Evolutionary conservation across 2,888 invertebrate species (phyloP).

Genomic region (Itoplectis maculator): DNA sequence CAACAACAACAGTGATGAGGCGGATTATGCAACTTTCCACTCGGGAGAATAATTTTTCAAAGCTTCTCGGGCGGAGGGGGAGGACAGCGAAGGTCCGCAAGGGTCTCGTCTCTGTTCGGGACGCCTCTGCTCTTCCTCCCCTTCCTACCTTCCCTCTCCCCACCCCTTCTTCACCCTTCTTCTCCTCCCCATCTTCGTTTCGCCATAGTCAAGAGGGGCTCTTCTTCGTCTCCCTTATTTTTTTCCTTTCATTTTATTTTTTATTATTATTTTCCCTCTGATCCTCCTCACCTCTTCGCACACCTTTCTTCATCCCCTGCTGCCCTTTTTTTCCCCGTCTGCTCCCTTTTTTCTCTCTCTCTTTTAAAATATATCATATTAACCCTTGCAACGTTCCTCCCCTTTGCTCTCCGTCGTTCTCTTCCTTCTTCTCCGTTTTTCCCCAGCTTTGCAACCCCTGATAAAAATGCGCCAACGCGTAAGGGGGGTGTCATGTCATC

Average conservation of each 20-base stretch:
- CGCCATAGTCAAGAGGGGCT: slow-evolving; percentile 27
- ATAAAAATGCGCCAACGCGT: slow-evolving; percentile 53
- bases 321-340: slow-evolving; percentile 32
- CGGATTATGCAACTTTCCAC: slow-evolving; percentile 81
- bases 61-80: slow-evolving; percentile 69
- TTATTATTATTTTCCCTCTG: slow-evolving; percentile 60
- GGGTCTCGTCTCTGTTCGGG: slow-evolving; percentile 69
- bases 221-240: slow-evolving; percentile 3
- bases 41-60: slow-evolving; percentile 82
- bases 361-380: slow-evolving; percentile 38
- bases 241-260: slow-evolving; percentile 19
- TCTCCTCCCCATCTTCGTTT: slow-evolving; percentile 72
- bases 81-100: slow-evolving; percentile 67
- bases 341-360: slow-evolving; percentile 22
- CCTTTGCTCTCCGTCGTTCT: neutral
- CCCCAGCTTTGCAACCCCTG: slow-evolving; percentile 34
- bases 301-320: slow-evolving; percentile 56
- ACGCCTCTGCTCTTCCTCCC: slow-evolving; percentile 51
- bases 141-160: slow-evolving; percentile 14
- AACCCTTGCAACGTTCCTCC: slow-evolving; percentile 41
- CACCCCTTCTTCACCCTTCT: slow-evolving; percentile 3
- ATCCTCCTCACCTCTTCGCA: slow-evolving; percentile 69
- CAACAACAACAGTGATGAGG: slow-evolving; percentile 61
- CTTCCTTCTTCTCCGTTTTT: slow-evolving; percentile 25
- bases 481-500: slow-evolving; percentile 32